phyloP scores from a whole-genome alignment of 2,113 vertebrate genomes.

The Ramphastos sulfuratus region DNA sequence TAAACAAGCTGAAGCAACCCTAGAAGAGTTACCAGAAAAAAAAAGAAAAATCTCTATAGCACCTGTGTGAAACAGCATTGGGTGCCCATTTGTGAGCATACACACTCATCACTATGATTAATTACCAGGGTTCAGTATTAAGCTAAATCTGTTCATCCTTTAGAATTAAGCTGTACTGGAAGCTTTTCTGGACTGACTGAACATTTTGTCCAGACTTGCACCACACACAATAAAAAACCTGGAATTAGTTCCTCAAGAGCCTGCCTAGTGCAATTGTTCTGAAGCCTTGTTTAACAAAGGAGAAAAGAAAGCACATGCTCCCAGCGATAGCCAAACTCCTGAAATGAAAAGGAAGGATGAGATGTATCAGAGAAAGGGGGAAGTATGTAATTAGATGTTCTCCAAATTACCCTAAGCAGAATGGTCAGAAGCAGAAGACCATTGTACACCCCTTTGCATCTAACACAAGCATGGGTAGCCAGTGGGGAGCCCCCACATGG shows the following conservation, averaged over 20 bases:
- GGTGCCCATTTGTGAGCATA: background rate
- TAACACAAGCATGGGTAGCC: background rate
- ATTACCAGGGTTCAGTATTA: background rate
- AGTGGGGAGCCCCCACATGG: accelerated
- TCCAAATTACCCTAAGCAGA: background rate
- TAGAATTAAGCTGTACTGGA: background rate
- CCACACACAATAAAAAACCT: background rate
- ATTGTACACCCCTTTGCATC: background rate
- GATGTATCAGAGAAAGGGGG: background rate
- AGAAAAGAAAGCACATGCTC: background rate
- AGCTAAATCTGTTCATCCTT: background rate
- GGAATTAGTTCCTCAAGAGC: constrained; percentile 34
- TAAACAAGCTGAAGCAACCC: background rate
- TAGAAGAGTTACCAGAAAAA: background rate
- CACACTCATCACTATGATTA: background rate
- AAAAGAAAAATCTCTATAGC: background rate
- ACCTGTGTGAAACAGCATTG: background rate
- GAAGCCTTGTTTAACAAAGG: constrained; percentile 9
- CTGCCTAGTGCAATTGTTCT: background rate
- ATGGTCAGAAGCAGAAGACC: background rate
- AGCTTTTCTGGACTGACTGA: background rate
- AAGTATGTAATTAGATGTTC: constrained; percentile 30
- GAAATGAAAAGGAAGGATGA: background rate
- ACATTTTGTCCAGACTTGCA: background rate
- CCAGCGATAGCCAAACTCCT: background rate